Conservation (phyloP, 1,140 invertebrate species). For the Eulimnadia texana region DNA sequence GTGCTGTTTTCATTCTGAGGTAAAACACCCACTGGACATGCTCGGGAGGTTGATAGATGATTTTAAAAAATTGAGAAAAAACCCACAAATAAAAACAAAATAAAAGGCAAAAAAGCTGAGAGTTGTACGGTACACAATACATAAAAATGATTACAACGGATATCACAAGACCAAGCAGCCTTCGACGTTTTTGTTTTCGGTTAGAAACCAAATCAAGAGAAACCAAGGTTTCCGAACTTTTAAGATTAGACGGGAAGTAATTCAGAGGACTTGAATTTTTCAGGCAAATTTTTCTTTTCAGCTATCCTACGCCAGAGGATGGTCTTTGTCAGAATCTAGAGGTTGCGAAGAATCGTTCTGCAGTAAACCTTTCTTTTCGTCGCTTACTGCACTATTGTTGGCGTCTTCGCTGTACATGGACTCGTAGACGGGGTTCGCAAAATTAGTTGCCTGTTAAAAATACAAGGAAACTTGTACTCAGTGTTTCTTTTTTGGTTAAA, state of each 20-base stretch:
- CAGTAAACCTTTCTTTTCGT: conserved; percentile 40
- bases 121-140: no score
- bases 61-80: no score
- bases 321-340: conserved; percentile 8
- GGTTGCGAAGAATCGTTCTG: conserved; percentile 23
- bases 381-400: conserved; percentile 23
- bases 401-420: conserved; percentile 45
- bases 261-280: no score
- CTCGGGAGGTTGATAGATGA: not conserved
- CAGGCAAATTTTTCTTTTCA: no score
- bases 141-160: not conserved
- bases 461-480: conserved; percentile 14
- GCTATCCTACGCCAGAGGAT: conserved; percentile 3
- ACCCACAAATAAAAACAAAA: no score
- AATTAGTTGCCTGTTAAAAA: conserved; percentile 44
- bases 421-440: conserved; percentile 72
- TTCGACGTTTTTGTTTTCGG: not conserved
- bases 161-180: not conserved
- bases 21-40: not conserved
- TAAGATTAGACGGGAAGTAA: no score
- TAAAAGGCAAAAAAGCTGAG: no score
- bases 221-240: no score
- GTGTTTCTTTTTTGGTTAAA: not conserved
- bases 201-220: no score
- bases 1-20: not conserved